phyloP scores from a whole-genome alignment of 2,888 invertebrate genomes.

The Cordylochernes scorpioides region DNA sequence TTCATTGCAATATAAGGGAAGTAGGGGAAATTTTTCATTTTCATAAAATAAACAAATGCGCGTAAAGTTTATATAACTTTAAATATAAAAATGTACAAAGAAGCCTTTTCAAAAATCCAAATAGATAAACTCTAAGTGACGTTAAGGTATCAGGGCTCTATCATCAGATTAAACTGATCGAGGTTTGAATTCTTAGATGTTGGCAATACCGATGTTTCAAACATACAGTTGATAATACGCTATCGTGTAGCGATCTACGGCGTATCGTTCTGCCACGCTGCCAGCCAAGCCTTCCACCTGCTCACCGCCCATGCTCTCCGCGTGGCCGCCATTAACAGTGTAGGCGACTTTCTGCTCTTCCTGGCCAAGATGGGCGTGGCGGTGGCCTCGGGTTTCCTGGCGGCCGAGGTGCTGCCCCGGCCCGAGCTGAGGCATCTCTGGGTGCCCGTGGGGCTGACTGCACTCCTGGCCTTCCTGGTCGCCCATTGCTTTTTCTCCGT shows the following conservation, averaged over 20 bases:
- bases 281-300: conserved; percentile 19
- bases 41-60: too few species aligned
- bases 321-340: conserved; percentile 68
- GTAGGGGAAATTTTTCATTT: too few species aligned
- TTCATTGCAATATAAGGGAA: too few species aligned
- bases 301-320: conserved; percentile 53
- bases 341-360: conserved; percentile 75
- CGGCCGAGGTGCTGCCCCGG: conserved; percentile 33
- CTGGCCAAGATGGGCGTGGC: conserved; percentile 53
- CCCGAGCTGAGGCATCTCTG: conserved; percentile 52
- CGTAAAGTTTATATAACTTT: too few species aligned
- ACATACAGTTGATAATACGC: too few species aligned
- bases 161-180: too few species aligned
- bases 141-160: too few species aligned
- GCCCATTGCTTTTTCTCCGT: conserved; percentile 74
- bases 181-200: too few species aligned
- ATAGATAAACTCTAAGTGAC: too few species aligned
- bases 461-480: conserved; percentile 59
- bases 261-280: conserved; percentile 10
- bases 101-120: too few species aligned
- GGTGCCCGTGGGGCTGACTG: conserved; percentile 50
- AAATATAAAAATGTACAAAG: too few species aligned
- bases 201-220: too few species aligned
- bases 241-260: conserved; percentile 14
- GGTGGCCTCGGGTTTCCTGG: conserved; percentile 48